Evolutionary conservation across 2,797 vertebrate species (phyloP).

Genomic region (Novumbra hubbsi): DNA sequence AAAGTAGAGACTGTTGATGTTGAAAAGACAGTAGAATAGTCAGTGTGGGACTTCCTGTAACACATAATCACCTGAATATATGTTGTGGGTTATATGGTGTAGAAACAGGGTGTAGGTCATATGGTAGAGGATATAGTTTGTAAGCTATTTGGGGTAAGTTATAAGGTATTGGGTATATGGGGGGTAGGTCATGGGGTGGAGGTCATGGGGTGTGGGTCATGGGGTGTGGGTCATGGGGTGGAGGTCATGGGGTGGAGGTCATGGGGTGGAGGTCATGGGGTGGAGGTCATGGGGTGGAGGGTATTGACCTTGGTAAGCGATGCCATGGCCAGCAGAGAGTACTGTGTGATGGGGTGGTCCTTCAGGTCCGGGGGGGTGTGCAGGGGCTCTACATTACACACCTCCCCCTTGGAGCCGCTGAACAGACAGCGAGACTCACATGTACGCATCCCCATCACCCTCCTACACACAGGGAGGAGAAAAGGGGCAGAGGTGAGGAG

Average conservation of each 20-base stretch:
- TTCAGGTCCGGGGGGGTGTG: constrained; percentile 85
- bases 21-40: no score
- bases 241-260: background rate
- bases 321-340: constrained; percentile 93
- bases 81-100: background rate
- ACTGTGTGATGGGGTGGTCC: constrained; percentile 93
- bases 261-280: background rate
- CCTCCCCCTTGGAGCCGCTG: constrained; percentile 96
- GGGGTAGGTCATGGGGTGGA: no score
- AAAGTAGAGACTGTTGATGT: no score
- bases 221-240: background rate
- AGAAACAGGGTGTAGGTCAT: background rate
- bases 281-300: no score
- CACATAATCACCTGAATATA: no score
- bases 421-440: constrained; percentile 96
- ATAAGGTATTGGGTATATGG: no score
- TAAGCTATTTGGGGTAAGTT: no score
- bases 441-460: constrained; percentile 95
- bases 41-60: no score
- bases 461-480: constrained; percentile 64
- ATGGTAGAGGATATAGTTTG: background rate
- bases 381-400: constrained; percentile 92
- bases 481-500: background rate
- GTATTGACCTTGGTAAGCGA: constrained; percentile 89
- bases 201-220: no score